phyloP scores from a whole-genome alignment of 1,140 invertebrate genomes.

The Riptortus pedestris region DNA sequence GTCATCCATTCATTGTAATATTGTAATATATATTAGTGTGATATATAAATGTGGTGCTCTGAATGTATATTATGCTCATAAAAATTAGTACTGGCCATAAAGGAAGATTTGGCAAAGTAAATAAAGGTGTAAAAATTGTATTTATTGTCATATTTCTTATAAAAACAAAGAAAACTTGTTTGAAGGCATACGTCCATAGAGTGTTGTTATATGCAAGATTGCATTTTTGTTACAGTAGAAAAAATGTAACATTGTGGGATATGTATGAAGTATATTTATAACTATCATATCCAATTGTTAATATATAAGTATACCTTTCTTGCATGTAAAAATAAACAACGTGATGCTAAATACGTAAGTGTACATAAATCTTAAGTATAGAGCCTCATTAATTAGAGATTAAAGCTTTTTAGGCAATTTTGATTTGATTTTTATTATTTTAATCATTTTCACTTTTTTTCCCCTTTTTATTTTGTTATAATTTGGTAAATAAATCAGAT shows the following conservation, averaged over 20 bases:
- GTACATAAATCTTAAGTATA: not conserved
- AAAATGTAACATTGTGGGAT: not conserved
- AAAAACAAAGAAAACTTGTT: constrained; percentile 13
- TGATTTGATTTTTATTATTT: too few relatives aligned
- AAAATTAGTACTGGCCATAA: constrained; percentile 24
- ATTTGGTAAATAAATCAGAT: too few relatives aligned
- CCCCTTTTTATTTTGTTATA: too few relatives aligned
- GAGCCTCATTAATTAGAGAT: too few relatives aligned
- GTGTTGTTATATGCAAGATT: constrained; percentile 13
- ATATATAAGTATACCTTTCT: constrained; percentile 18
- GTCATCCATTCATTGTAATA: constrained; percentile 25
- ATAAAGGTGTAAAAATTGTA: constrained; percentile 26
- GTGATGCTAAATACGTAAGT: constrained; percentile 1
- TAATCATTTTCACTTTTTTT: too few relatives aligned
- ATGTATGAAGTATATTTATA: constrained; percentile 1
- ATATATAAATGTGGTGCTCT: constrained; percentile 30
- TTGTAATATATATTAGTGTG: constrained; percentile 29
- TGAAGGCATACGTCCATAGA: constrained; percentile 16
- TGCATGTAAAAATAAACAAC: not conserved
- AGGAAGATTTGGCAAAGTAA: constrained; percentile 18
- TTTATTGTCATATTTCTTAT: constrained; percentile 12
- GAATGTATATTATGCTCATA: constrained; percentile 24
- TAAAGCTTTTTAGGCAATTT: too few relatives aligned
- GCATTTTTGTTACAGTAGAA: not conserved
- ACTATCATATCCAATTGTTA: constrained; percentile 14